phyloP scores from a whole-genome alignment of 2,888 invertebrate genomes.

The Eurois occulta region DNA sequence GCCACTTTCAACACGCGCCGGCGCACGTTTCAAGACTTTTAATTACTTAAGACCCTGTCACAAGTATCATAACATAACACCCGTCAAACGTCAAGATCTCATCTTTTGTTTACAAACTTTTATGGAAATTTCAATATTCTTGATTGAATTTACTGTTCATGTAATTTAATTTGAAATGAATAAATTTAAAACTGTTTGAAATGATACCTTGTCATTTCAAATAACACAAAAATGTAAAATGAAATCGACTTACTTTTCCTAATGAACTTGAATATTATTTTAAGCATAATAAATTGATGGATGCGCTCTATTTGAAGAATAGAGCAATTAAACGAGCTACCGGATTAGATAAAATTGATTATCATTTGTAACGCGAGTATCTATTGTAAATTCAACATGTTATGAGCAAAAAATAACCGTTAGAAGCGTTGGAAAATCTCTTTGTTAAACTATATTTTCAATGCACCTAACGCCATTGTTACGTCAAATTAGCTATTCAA shows the following conservation, averaged over 20 bases:
- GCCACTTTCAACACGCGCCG: conserved; percentile 84
- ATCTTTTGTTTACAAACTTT: conserved; percentile 61
- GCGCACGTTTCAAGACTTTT: conserved; percentile 83
- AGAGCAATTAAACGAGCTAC: conserved; percentile 76
- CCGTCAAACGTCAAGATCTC: conserved; percentile 51
- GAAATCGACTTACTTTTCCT: conserved; percentile 40
- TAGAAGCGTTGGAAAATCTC: conserved; percentile 45
- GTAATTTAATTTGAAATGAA: neutral
- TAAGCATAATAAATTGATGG: conserved; percentile 68
- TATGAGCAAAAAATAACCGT: conserved; percentile 62
- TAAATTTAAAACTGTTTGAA: neutral
- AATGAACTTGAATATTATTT: conserved; percentile 72
- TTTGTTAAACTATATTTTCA: conserved; percentile 61
- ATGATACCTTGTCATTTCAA: neutral
- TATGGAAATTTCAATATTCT: conserved; percentile 7
- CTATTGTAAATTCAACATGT: conserved; percentile 57
- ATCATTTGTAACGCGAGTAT: conserved; percentile 62
- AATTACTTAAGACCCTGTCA: conserved; percentile 81
- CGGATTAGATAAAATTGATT: conserved; percentile 74
- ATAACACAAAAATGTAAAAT: conserved; percentile 19
- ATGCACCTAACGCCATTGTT: conserved; percentile 71
- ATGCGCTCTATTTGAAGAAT: conserved; percentile 81
- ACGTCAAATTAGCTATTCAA: conserved; percentile 72
- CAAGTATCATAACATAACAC: conserved; percentile 62
- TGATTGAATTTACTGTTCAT: neutral